A percentile compares a stretch with the other conserved stretches of the same genome.
phyloP scores from a whole-genome alignment of 2,797 vertebrate species.

The Paedocypris micromegethes region DNA sequence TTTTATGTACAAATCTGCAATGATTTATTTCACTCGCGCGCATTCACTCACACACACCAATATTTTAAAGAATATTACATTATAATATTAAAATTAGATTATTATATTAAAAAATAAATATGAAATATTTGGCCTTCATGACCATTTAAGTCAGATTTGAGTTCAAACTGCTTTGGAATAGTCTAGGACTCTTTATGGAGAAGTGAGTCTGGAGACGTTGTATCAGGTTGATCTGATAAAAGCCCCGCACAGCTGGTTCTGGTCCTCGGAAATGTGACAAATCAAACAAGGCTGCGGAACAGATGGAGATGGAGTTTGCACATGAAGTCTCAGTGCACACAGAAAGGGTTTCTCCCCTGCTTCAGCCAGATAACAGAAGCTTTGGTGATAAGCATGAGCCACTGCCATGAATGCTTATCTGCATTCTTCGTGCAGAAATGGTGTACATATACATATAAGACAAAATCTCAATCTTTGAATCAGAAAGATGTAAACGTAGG shows the following conservation, averaged over 20 bases:
- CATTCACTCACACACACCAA: no score
- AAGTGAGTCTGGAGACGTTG: neutral
- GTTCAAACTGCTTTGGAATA: no score
- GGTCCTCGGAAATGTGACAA: neutral
- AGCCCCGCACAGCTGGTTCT: neutral
- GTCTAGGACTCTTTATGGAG: no score
- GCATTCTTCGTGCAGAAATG: neutral
- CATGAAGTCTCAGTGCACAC: neutral
- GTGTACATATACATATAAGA: no score
- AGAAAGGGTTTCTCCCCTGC: neutral
- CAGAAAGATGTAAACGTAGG: no score
- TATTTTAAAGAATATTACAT: neutral
- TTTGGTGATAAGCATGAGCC: neutral
- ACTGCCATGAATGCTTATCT: neutral
- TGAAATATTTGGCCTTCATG: neutral
- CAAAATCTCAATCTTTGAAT: no score
- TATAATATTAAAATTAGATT: neutral
- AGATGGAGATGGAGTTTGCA: neutral
- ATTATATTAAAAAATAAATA: neutral
- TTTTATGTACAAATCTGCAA: no score
- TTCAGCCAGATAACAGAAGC: neutral
- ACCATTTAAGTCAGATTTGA: neutral
- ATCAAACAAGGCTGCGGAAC: neutral
- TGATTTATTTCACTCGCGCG: no score
- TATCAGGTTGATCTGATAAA: conserved; percentile 25